These are phyloP conservation scores for Rhodeus uyekii DNA, from an alignment of 2,797 vertebrate genomes.

Conservation along the genomic window DNA sequence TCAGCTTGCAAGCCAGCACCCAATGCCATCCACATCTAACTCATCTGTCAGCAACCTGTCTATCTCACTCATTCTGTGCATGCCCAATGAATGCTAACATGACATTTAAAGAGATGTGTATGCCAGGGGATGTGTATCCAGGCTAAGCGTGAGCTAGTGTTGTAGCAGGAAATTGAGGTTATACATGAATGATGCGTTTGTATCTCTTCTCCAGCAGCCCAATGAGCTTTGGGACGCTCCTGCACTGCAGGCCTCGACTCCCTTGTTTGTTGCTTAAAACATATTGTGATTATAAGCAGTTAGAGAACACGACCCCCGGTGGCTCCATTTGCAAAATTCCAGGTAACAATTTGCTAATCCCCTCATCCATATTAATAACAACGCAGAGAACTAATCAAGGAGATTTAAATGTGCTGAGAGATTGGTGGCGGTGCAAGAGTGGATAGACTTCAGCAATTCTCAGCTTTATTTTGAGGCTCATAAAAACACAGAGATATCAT, in stretches of 20 bases:
- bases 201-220: constrained; percentile 34
- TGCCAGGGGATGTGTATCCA: constrained; percentile 30
- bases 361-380: constrained; percentile 49
- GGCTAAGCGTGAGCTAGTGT: constrained; percentile 6
- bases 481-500: constrained; percentile 27
- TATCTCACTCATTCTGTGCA: constrained; percentile 4
- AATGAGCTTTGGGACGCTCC: constrained; percentile 13
- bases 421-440: background rate
- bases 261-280: constrained; percentile 24
- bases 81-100: constrained; percentile 47
- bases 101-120: constrained; percentile 47
- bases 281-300: constrained; percentile 35
- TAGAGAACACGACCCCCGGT: constrained; percentile 13
- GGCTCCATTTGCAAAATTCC: constrained; percentile 28
- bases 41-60: constrained; percentile 35
- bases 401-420: constrained; percentile 8
- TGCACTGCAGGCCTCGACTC: background rate
- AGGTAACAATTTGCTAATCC: constrained; percentile 43
- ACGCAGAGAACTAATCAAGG: constrained; percentile 6
- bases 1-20: background rate
- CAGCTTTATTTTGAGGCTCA: constrained; percentile 4
- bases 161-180: constrained; percentile 27
- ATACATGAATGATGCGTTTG: constrained; percentile 38
- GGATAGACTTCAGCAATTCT: background rate
- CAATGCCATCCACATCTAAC: constrained; percentile 3